Evolutionary conservation across 2,797 vertebrate genomes (phyloP).

Genomic region (Monodelphis domestica): DNA sequence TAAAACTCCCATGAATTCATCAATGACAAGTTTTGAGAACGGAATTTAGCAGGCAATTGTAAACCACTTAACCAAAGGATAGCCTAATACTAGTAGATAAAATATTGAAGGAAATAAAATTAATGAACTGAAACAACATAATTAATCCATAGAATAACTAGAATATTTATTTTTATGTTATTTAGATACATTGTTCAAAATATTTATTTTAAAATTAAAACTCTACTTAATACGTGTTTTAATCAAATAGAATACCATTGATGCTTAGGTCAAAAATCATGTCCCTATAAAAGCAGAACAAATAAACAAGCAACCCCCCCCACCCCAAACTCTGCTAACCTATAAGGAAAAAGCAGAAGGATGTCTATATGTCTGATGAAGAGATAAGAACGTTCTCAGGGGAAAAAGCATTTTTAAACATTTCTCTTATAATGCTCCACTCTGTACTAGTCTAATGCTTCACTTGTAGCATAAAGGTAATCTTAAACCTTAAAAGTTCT

Average conservation of each 20-base stretch:
- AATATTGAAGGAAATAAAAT: slow-evolving; percentile 55
- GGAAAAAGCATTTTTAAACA: background rate
- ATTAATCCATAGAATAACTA: slow-evolving; percentile 34
- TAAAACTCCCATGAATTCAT: slow-evolving; percentile 47
- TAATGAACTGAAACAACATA: slow-evolving; percentile 66
- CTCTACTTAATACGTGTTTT: slow-evolving; percentile 16
- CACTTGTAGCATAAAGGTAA: background rate
- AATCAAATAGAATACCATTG: slow-evolving; percentile 30
- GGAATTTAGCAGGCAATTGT: slow-evolving; percentile 61
- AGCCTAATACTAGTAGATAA: slow-evolving; percentile 55
- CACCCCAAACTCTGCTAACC: background rate
- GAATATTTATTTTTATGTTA: slow-evolving; percentile 30
- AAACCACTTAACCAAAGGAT: slow-evolving; percentile 64
- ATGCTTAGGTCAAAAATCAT: slow-evolving; percentile 39
- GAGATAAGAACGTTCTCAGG: background rate
- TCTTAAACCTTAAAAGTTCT: background rate
- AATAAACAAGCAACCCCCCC: background rate
- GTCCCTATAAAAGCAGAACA: background rate
- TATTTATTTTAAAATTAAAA: slow-evolving; percentile 53
- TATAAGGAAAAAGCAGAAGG: background rate
- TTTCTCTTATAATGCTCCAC: background rate
- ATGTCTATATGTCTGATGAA: background rate
- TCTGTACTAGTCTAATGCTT: background rate
- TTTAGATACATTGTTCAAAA: no score
- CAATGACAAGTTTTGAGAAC: slow-evolving; percentile 52